Conservation (phyloP, 23 tunicate genomes). For the Ascidia mentula region DNA sequence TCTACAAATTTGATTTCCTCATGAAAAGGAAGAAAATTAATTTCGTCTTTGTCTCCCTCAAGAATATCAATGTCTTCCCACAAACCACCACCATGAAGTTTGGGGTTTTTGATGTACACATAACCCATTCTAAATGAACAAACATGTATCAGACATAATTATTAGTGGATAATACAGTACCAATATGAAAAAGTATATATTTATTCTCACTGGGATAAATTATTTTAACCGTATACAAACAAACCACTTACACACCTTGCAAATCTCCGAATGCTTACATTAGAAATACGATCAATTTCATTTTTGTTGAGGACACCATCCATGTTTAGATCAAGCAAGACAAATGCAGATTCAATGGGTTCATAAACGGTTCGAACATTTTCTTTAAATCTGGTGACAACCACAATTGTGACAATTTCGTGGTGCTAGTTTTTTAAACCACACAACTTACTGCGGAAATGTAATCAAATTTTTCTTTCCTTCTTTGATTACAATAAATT, state of each 20-base stretch:
- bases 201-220: no score
- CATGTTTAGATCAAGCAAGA: constrained; percentile 43
- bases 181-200: no score
- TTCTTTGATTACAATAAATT: constrained; percentile 27
- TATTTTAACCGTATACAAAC: no score
- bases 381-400: constrained; percentile 31
- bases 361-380: constrained; percentile 15
- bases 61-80: not conserved
- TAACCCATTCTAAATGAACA: constrained; percentile 3
- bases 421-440: not conserved
- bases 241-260: constrained; percentile 7
- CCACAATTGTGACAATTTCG: not conserved
- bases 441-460: constrained; percentile 23
- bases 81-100: constrained; percentile 7
- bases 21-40: not conserved
- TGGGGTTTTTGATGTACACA: not conserved
- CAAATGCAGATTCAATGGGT: constrained; percentile 40
- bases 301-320: constrained; percentile 45
- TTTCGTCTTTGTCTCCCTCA: not conserved
- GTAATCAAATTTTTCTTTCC: constrained; percentile 22
- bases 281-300: constrained; percentile 32
- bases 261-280: constrained; percentile 23
- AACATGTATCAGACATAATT: no score
- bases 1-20: not conserved
- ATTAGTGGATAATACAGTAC: no score